These are phyloP conservation scores for Sarcoramphus papa DNA, from an alignment of 2,797 vertebrate genomes.

Conservation along the genomic window DNA sequence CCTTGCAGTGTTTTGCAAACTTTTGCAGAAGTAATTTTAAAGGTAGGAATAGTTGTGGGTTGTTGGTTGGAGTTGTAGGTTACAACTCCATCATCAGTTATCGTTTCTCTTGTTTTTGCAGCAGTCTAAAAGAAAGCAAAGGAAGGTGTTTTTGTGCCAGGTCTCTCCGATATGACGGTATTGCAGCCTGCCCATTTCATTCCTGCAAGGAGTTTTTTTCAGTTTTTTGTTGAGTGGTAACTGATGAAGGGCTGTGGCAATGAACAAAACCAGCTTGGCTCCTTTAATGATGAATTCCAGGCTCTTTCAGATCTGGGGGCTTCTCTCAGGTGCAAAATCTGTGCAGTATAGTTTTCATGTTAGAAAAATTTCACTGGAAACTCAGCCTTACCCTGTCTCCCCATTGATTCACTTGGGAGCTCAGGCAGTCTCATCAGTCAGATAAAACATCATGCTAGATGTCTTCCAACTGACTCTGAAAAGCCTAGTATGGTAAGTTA, in stretches of 20 bases:
- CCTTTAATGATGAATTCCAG: background rate
- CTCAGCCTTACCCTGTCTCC: background rate
- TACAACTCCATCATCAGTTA: background rate
- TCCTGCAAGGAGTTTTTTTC: background rate
- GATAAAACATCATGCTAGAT: background rate
- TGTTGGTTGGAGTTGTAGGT: background rate
- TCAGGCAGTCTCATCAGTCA: background rate
- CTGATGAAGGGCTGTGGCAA: background rate
- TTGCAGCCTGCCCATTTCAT: background rate
- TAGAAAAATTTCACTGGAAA: background rate
- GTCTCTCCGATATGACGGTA: fast-evolving
- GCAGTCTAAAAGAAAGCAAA: background rate
- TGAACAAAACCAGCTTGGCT: background rate
- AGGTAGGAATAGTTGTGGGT: background rate
- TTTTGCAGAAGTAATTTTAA: background rate
- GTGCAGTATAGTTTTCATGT: background rate
- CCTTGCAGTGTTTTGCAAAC: background rate
- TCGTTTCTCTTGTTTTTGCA: background rate
- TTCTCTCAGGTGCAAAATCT: background rate
- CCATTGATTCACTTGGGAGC: background rate
- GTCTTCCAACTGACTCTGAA: background rate
- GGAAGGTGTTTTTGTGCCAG: background rate
- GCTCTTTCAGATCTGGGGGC: background rate
- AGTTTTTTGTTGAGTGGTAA: background rate
- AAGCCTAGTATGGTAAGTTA: background rate